phyloP scores from a whole-genome alignment of 2,888 invertebrate genomes.

The Dryobota labecula region DNA sequence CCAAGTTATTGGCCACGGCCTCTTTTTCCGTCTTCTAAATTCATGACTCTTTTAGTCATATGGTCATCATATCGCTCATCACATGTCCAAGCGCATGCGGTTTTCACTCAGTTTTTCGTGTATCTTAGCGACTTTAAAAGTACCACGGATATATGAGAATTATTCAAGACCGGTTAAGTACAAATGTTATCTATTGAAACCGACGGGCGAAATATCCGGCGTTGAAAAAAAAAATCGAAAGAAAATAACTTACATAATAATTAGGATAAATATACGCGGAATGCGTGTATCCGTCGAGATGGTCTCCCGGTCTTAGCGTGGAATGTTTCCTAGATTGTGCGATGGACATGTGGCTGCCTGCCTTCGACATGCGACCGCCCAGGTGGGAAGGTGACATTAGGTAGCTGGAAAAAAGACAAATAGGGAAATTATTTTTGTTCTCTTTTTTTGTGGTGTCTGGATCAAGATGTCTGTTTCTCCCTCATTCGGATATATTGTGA shows the following conservation, averaged over 20 bases:
- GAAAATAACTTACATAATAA: constrained; percentile 89
- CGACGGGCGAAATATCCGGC: not conserved
- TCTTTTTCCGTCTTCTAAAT: too few species aligned
- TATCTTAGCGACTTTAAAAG: too few species aligned
- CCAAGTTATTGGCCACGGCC: too few species aligned
- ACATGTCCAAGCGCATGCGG: too few species aligned
- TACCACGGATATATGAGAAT: too few species aligned
- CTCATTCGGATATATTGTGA: not conserved
- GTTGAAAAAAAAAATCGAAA: not conserved
- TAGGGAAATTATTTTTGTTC: not conserved
- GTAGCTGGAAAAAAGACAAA: constrained; percentile 75
- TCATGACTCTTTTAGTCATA: too few species aligned
- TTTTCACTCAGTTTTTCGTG: too few species aligned
- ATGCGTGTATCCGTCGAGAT: constrained; percentile 89
- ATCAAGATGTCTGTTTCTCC: not conserved
- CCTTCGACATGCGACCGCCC: constrained; percentile 91
- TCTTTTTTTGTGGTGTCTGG: not conserved
- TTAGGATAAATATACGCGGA: constrained; percentile 91
- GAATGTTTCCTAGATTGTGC: constrained; percentile 90
- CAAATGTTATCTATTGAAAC: not conserved
- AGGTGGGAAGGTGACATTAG: constrained; percentile 87
- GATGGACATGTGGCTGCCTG: constrained; percentile 92
- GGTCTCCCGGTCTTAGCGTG: constrained; percentile 90
- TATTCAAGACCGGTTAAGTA: not conserved
- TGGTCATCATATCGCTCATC: too few species aligned